These are phyloP conservation scores for Helostoma temminkii DNA, from an alignment of 2,797 vertebrate species.

Conservation along the genomic window DNA sequence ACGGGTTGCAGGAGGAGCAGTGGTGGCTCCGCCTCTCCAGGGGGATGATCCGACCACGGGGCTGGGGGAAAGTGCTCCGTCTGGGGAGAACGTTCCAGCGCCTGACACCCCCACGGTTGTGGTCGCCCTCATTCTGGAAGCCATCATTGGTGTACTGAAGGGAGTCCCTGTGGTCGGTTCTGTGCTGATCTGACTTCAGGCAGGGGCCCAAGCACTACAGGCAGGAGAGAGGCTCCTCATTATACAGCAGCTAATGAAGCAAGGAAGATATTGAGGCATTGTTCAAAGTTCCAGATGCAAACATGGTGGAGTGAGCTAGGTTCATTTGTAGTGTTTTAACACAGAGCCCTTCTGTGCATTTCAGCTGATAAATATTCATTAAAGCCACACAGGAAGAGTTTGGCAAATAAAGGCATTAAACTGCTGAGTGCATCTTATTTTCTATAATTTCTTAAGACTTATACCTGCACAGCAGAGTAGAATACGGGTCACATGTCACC, in stretches of 20 bases:
- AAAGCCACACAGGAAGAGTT: conserved; percentile 19
- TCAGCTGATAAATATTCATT: conserved; percentile 50
- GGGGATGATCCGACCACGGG: conserved; percentile 67
- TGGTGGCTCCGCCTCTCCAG: conserved; percentile 73
- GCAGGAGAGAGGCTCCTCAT: conserved; percentile 24
- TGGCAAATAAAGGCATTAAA: not conserved
- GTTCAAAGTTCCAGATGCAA: conserved; percentile 27
- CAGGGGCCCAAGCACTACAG: conserved; percentile 81
- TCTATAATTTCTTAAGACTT: too few relatives aligned
- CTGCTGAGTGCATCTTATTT: conserved; percentile 15
- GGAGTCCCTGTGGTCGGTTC: conserved; percentile 76
- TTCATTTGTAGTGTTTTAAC: conserved; percentile 38
- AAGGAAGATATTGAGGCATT: conserved; percentile 15
- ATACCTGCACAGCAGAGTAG: too few relatives aligned
- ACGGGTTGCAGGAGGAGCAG: conserved; percentile 79
- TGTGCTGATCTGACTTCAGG: conserved; percentile 61
- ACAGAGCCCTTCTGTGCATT: conserved; percentile 46
- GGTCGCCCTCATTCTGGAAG: conserved; percentile 79
- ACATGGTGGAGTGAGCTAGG: conserved; percentile 5
- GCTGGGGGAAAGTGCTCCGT: conserved; percentile 67
- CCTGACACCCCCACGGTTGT: conserved; percentile 55
- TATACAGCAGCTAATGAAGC: conserved; percentile 38
- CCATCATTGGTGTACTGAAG: conserved; percentile 84
- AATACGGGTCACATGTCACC: too few relatives aligned
- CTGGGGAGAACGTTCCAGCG: conserved; percentile 65